Conservation (phyloP, 2,888 invertebrate species). For the Chironomus tentans region DNA sequence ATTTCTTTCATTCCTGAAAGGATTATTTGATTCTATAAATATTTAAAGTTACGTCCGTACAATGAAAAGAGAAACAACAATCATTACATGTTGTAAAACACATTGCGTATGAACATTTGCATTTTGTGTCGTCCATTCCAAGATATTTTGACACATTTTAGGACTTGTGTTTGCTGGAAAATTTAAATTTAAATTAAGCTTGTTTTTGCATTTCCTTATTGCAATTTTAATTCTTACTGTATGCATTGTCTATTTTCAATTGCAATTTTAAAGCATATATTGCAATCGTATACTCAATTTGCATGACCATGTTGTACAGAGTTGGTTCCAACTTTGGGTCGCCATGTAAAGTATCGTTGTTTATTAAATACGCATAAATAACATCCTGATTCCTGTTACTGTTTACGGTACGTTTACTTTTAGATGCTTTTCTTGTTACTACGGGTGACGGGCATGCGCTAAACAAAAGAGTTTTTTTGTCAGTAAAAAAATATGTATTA, state of each 20-base stretch:
- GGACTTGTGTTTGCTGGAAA: not conserved
- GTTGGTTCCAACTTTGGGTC: not conserved
- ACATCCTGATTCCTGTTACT: constrained; percentile 23
- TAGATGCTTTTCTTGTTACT: constrained; percentile 11
- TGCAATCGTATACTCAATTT: too few species aligned
- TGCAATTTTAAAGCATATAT: not conserved
- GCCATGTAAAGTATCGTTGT: constrained; percentile 1
- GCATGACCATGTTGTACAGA: too few species aligned
- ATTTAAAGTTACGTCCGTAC: not conserved
- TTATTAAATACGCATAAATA: constrained; percentile 15
- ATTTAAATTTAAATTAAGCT: constrained; percentile 4
- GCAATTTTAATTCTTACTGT: not conserved
- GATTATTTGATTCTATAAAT: not conserved
- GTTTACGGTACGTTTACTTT: constrained; percentile 9
- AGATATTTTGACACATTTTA: constrained; percentile 16
- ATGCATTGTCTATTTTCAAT: not conserved
- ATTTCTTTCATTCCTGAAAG: not conserved
- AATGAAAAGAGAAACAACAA: not conserved
- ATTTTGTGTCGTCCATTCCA: not conserved
- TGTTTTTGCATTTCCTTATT: constrained; percentile 18
- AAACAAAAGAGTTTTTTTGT: not conserved
- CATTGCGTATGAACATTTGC: not conserved
- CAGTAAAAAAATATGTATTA: too few species aligned
- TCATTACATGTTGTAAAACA: constrained; percentile 23
- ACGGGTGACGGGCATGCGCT: constrained; percentile 4